phyloP scores from a whole-genome alignment of 2,888 invertebrate species.

The Baronia brevicornis region DNA sequence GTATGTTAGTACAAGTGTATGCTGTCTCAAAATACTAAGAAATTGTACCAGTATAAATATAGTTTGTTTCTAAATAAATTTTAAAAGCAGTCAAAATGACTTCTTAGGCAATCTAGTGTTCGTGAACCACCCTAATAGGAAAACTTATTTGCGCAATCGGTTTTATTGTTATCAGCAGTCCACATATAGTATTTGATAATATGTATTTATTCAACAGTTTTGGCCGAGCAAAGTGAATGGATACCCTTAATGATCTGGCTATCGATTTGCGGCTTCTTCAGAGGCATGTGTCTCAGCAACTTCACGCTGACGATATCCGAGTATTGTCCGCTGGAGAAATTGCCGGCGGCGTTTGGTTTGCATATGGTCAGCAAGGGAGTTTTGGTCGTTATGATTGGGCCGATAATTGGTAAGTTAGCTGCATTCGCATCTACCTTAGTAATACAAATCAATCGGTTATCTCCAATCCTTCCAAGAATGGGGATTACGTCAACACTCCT shows the following conservation, averaged over 20 bases:
- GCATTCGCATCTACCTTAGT: no score
- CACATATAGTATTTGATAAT: not conserved
- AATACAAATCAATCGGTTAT: no score
- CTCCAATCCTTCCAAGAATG: no score
- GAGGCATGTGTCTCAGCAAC: conserved; percentile 86
- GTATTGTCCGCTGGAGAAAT: conserved; percentile 81
- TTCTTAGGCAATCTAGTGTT: no score
- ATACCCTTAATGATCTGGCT: conserved; percentile 80
- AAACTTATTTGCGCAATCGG: no score
- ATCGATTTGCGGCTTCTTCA: conserved; percentile 85
- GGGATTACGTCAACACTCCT: no score
- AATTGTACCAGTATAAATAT: no score
- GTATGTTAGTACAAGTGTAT: no score
- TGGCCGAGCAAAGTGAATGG: conserved; percentile 84
- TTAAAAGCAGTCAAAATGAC: no score
- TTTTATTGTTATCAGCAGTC: not conserved
- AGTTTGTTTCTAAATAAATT: no score
- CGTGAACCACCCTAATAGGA: no score
- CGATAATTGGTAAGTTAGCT: conserved; percentile 80
- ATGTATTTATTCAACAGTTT: conserved; percentile 63
- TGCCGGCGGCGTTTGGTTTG: conserved; percentile 85
- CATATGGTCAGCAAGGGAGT: conserved; percentile 86
- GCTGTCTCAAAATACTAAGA: no score
- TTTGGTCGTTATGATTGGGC: conserved; percentile 81
- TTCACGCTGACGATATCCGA: conserved; percentile 87